Percentiles rank a stretch among this genome's conserved stretches.
Conservation (phyloP, 2,797 vertebrate genomes). For the Eutrigla gurnardus region DNA sequence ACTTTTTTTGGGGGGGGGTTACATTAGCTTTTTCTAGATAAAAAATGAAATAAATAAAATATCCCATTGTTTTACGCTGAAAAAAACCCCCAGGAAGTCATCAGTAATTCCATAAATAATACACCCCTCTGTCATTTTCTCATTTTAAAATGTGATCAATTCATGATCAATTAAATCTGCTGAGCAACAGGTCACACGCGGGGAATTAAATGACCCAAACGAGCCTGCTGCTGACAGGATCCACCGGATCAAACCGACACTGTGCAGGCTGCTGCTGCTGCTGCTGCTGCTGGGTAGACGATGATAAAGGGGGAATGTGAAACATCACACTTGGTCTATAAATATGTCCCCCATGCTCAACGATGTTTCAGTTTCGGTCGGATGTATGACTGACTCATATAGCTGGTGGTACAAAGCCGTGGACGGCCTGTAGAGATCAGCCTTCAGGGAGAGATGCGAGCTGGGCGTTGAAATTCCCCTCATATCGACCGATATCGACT, state of each 20-base stretch:
- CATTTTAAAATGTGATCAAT: neutral
- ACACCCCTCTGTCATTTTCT: neutral
- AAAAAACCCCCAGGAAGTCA: neutral
- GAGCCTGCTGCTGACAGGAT: constrained; percentile 28
- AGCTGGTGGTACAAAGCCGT: constrained; percentile 45
- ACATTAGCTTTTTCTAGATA: neutral
- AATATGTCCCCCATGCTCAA: constrained; percentile 66
- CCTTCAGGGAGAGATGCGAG: neutral
- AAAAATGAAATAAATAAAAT: neutral
- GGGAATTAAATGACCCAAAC: constrained; percentile 32
- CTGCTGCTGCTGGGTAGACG: too few species aligned
- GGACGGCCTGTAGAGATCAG: constrained; percentile 32
- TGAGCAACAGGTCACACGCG: constrained; percentile 31
- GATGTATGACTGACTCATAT: constrained; percentile 42
- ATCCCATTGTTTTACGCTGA: neutral
- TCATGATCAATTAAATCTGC: neutral
- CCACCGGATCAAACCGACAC: constrained; percentile 43
- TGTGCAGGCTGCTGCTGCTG: constrained; percentile 45
- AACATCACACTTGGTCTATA: constrained; percentile 81
- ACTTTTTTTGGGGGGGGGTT: neutral
- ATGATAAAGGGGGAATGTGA: constrained; percentile 81
- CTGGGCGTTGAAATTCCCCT: constrained; percentile 6
- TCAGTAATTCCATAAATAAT: too few species aligned
- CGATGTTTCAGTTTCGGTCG: constrained; percentile 67
- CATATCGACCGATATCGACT: neutral